Conservation (phyloP, 2,797 vertebrate species). For the Atherinosoma microstoma region DNA sequence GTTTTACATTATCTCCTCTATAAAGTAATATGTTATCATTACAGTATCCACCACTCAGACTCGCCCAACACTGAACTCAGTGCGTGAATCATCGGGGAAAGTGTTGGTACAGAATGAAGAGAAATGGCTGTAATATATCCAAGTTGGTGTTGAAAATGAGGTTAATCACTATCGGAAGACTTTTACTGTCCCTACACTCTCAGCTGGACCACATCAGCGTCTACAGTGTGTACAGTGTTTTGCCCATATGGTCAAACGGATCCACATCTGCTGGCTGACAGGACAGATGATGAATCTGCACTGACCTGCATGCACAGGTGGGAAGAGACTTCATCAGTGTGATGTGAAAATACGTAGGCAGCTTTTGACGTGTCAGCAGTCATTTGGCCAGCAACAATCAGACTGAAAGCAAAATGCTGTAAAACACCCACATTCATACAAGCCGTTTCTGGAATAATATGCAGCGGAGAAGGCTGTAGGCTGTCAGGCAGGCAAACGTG, state of each 20-base stretch:
- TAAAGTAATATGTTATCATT: constrained; percentile 5
- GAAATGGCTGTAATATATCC: constrained; percentile 22
- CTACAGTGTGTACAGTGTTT: background rate
- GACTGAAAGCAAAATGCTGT: constrained; percentile 12
- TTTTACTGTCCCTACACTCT: constrained; percentile 21
- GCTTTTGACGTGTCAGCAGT: constrained; percentile 10
- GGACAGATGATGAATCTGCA: constrained; percentile 6
- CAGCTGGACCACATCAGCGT: constrained; percentile 19
- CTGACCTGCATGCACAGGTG: constrained; percentile 18
- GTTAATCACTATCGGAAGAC: constrained; percentile 25
- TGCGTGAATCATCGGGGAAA: constrained; percentile 18
- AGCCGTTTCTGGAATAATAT: constrained; percentile 14
- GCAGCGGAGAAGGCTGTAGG: constrained; percentile 13
- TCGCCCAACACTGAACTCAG: constrained; percentile 1
- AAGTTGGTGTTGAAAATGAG: constrained; percentile 28
- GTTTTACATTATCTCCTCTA: constrained; percentile 10
- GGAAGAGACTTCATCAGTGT: background rate
- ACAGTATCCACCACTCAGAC: constrained; percentile 9
- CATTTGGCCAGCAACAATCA: constrained; percentile 14
- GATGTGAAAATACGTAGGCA: constrained; percentile 20
- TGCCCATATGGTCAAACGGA: constrained; percentile 15
- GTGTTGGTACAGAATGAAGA: constrained; percentile 21
- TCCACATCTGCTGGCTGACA: constrained; percentile 39
- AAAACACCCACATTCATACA: constrained; percentile 24
- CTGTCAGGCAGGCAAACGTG: constrained; percentile 16